These are phyloP conservation scores for Ophraella communa DNA, from an alignment of 2,888 invertebrate species.

Conservation along the genomic window DNA sequence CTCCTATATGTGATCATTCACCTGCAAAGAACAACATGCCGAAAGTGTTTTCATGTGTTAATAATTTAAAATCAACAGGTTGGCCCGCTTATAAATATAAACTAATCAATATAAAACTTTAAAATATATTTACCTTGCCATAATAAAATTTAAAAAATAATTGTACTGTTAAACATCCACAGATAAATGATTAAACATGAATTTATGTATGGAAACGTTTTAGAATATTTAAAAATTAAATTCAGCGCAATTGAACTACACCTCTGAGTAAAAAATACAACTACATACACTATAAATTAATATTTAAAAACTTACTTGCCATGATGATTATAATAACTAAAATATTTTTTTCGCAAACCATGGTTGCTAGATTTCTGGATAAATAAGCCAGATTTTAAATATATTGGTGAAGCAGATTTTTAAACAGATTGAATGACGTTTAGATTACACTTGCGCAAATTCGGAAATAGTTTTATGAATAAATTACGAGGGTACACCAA, in stretches of 20 bases:
- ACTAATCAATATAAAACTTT: background rate
- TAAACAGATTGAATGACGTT: background rate
- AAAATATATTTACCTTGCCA: background rate
- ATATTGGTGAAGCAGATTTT: background rate
- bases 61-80: conserved; percentile 7
- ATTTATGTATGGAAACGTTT: too few relatives aligned
- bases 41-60: background rate
- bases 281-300: too few relatives aligned
- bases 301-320: background rate
- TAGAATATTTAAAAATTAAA: too few relatives aligned
- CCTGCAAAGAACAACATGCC: background rate
- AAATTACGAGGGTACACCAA: background rate
- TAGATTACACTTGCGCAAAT: background rate
- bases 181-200: too few relatives aligned
- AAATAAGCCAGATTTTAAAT: too few relatives aligned
- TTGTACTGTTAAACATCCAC: too few relatives aligned
- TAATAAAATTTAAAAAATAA: background rate
- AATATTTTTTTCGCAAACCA: background rate
- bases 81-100: background rate
- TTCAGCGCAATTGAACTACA: too few relatives aligned
- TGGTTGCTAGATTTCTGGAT: background rate
- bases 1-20: too few relatives aligned
- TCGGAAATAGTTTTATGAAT: background rate
- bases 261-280: too few relatives aligned
- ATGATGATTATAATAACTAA: background rate